Evolutionary conservation across 2,797 vertebrate species (phyloP).

Genomic region (Rachycentron canadum): DNA sequence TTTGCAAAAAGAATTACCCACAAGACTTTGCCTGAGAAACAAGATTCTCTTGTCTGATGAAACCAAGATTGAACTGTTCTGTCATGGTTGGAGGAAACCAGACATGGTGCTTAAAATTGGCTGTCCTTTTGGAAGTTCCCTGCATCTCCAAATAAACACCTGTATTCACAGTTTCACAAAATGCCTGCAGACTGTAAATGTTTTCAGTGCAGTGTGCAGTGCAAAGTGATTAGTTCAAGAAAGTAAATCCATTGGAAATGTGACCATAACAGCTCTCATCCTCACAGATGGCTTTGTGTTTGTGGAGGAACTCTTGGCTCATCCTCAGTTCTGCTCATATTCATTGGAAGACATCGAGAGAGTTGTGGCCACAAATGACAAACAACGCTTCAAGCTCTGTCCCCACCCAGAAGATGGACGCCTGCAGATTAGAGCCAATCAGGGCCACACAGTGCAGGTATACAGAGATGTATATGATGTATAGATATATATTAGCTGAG

Average conservation of each 20-base stretch:
- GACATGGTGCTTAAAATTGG: too few species aligned
- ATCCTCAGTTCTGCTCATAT: slow-evolving; percentile 86
- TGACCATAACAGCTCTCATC: slow-evolving; percentile 23
- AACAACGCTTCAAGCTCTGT: slow-evolving; percentile 89
- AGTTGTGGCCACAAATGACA: slow-evolving; percentile 87
- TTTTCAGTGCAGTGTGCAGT: background rate
- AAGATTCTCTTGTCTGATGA: too few species aligned
- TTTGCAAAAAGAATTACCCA: too few species aligned
- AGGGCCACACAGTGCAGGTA: slow-evolving; percentile 92
- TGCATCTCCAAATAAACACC: too few species aligned
- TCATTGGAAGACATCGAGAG: slow-evolving; percentile 85
- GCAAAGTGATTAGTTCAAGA: background rate
- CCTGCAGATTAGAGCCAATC: slow-evolving; percentile 91
- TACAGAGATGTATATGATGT: too few species aligned
- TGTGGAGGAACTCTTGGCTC: slow-evolving; percentile 85
- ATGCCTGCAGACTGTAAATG: slow-evolving; percentile 1
- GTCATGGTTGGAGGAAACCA: too few species aligned
- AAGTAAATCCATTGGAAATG: background rate
- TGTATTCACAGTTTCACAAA: background rate
- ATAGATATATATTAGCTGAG: background rate
- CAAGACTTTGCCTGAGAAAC: too few species aligned
- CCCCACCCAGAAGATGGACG: slow-evolving; percentile 78
- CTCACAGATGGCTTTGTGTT: slow-evolving; percentile 90
- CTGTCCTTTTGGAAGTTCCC: too few species aligned
- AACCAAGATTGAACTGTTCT: too few species aligned